Conservation (phyloP, 2,113 vertebrate species). For the Etia nguti region DNA sequence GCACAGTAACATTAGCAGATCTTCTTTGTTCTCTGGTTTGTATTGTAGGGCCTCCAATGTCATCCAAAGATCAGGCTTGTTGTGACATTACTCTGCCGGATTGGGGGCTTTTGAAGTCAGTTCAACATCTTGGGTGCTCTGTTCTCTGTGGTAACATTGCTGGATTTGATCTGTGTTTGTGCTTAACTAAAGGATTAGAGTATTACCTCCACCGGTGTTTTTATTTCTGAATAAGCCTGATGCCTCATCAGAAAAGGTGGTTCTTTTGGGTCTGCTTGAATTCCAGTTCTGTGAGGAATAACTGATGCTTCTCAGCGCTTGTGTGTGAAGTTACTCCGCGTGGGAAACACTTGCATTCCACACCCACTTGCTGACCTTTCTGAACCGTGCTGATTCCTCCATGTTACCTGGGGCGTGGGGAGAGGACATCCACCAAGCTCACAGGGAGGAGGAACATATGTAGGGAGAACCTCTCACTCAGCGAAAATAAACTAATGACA, state of each 20-base stretch:
- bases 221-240: neutral
- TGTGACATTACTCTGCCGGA: neutral
- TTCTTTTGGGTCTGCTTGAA: neutral
- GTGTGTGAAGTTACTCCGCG: slow-evolving; percentile 29
- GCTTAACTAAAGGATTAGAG: neutral
- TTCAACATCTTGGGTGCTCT: neutral
- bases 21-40: neutral
- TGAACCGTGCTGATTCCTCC: slow-evolving; percentile 40
- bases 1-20: neutral
- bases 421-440: slow-evolving; percentile 46
- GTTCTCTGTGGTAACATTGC: neutral
- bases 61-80: neutral
- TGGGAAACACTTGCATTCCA: slow-evolving; percentile 64
- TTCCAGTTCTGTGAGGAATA: slow-evolving; percentile 9
- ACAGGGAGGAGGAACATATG: slow-evolving; percentile 22
- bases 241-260: neutral
- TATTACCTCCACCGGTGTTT: neutral
- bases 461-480: slow-evolving; percentile 6
- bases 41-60: neutral
- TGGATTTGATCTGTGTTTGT: neutral
- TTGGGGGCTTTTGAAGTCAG: neutral
- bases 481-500: slow-evolving; percentile 38
- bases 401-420: slow-evolving; percentile 31
- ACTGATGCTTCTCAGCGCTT: slow-evolving; percentile 42
- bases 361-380: slow-evolving; percentile 64